These are phyloP conservation scores for Gopherus evgoodei DNA, from an alignment of 2,113 vertebrate genomes.

Conservation along the genomic window DNA sequence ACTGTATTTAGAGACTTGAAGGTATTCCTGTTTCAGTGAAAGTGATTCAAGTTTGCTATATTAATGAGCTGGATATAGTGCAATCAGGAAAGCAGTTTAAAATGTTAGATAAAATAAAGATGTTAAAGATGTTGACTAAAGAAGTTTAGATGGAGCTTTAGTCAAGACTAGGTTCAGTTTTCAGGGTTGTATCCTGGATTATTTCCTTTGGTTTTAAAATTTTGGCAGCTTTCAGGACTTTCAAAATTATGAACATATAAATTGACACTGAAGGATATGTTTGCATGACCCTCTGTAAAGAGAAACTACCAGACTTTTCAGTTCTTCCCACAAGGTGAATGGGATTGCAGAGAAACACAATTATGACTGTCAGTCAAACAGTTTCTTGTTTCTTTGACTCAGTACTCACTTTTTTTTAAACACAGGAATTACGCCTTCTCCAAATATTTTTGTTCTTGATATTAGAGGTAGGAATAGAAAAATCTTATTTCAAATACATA, in stretches of 20 bases:
- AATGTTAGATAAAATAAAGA: neutral
- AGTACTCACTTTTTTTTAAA: neutral
- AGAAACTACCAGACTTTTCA: neutral
- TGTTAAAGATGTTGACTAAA: neutral
- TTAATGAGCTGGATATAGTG: neutral
- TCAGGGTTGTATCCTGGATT: neutral
- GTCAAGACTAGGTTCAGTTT: neutral
- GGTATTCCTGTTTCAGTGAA: neutral
- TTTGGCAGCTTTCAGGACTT: neutral
- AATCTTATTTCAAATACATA: neutral
- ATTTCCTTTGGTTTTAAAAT: neutral
- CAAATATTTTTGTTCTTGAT: neutral
- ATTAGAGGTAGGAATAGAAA: neutral
- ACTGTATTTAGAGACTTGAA: neutral
- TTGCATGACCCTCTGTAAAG: neutral
- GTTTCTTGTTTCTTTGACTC: neutral
- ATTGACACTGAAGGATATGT: neutral
- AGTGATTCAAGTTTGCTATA: constrained; percentile 14
- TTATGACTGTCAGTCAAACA: neutral
- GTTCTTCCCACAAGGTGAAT: neutral
- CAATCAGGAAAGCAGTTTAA: neutral
- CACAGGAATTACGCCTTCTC: neutral
- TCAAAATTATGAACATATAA: neutral
- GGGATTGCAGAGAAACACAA: neutral
- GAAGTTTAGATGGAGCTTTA: neutral